Conservation (phyloP, 2,888 invertebrate species). For the Belgica antarctica region DNA sequence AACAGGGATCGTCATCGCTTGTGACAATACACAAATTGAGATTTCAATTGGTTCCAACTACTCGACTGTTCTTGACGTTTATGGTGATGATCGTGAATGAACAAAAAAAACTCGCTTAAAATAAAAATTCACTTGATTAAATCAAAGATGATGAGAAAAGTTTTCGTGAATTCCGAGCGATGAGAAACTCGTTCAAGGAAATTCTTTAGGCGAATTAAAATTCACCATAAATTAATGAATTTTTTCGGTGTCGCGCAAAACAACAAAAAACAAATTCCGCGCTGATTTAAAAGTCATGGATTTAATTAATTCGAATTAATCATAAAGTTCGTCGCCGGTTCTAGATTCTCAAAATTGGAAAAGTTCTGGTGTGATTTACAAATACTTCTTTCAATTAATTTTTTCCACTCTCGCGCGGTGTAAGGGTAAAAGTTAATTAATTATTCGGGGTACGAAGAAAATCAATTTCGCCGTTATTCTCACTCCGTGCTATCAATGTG, state of each 20-base stretch:
- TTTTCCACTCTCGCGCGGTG: not conserved
- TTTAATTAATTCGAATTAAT: slow-evolving; percentile 44
- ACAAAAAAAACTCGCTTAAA: not conserved
- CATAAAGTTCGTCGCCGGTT: slow-evolving; percentile 32
- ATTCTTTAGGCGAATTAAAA: not conserved
- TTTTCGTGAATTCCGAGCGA: not conserved
- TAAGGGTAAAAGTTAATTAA: slow-evolving; percentile 16
- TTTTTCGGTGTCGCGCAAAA: not conserved
- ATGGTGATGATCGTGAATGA: slow-evolving; percentile 21
- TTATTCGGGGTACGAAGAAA: not conserved
- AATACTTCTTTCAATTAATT: slow-evolving; percentile 5
- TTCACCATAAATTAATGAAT: not conserved
- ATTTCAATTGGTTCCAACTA: slow-evolving; percentile 5
- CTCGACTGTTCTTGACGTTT: slow-evolving; percentile 33
- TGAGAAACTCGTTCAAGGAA: not conserved
- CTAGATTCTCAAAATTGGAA: slow-evolving; percentile 31
- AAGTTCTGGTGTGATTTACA: slow-evolving; percentile 25
- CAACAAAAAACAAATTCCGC: not conserved
- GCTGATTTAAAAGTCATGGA: slow-evolving; percentile 40
- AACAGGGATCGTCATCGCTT: not conserved
- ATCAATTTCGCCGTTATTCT: not conserved
- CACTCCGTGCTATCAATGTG: not conserved
- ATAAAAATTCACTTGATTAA: not conserved
- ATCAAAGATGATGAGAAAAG: slow-evolving; percentile 13
- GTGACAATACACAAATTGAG: slow-evolving; percentile 21